phyloP scores from a whole-genome alignment of 2,797 vertebrate species.

The Tapera naevia region DNA sequence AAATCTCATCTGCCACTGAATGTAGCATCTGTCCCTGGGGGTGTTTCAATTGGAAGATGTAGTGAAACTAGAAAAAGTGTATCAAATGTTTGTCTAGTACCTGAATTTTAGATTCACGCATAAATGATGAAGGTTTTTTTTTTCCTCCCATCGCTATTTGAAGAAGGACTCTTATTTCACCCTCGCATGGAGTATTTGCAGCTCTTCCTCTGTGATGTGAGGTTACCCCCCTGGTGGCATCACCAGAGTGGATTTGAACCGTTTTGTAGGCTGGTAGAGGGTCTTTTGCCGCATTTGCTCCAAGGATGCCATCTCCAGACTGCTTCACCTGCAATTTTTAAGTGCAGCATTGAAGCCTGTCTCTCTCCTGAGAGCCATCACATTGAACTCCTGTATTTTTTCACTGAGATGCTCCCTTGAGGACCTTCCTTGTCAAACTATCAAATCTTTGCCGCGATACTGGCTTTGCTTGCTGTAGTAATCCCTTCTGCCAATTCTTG shows the following conservation, averaged over 20 bases:
- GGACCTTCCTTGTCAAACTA: not conserved
- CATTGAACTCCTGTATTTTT: not conserved
- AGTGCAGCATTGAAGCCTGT: not conserved
- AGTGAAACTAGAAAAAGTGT: not conserved
- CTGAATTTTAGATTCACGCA: accelerated
- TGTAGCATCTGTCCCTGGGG: not conserved
- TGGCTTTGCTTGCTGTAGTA: not conserved
- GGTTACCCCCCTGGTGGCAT: not conserved
- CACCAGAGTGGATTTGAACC: not conserved
- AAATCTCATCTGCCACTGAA: not conserved
- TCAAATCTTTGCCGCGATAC: not conserved
- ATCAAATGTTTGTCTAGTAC: not conserved
- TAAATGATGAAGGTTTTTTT: not conserved
- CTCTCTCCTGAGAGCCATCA: not conserved
- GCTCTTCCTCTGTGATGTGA: not conserved
- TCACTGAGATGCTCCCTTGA: not conserved
- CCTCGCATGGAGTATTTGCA: not conserved
- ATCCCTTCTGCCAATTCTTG: conserved; percentile 6
- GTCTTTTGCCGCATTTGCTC: not conserved
- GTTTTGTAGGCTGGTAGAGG: not conserved
- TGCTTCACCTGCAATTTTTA: not conserved
- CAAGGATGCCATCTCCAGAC: not conserved
- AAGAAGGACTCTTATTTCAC: not conserved
- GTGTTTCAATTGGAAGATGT: not conserved
- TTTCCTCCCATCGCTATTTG: not conserved